phyloP scores from a whole-genome alignment of 2,113 vertebrate species.

The Ramphastos sulfuratus region DNA sequence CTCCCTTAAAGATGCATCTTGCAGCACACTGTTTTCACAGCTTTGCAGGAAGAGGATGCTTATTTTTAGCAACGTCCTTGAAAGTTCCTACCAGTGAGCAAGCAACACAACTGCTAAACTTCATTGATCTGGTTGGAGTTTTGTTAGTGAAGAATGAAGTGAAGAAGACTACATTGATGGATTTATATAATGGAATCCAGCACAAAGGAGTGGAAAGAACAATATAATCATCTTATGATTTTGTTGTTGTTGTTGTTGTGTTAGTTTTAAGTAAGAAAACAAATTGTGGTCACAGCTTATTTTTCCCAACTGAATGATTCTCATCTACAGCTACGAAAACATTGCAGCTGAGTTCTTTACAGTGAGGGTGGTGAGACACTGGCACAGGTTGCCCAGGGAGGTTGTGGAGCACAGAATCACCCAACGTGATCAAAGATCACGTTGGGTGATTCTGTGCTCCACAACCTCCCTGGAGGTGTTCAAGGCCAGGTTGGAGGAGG shows the following conservation, averaged over 20 bases:
- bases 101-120: background rate
- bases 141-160: background rate
- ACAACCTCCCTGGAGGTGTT: too few relatives aligned
- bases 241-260: background rate
- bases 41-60: conserved; percentile 52
- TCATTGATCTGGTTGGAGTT: background rate
- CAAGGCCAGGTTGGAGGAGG: too few relatives aligned
- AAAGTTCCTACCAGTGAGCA: conserved; percentile 20
- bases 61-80: conserved; percentile 75
- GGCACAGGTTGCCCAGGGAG: too few relatives aligned
- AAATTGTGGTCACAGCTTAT: background rate
- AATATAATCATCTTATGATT: background rate
- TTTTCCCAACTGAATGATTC: background rate
- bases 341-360: background rate
- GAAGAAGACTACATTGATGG: background rate
- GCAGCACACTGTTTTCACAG: conserved; percentile 31
- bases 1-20: conserved; percentile 53
- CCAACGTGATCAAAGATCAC: too few relatives aligned
- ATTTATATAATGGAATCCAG: background rate
- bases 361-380: too few relatives aligned
- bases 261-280: background rate
- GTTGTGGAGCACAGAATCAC: too few relatives aligned
- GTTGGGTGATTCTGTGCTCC: too few relatives aligned
- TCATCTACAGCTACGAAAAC: background rate
- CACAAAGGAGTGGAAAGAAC: background rate